Evolutionary conservation across 2,113 vertebrate species (phyloP).

Genomic region (Zapornia atra): DNA sequence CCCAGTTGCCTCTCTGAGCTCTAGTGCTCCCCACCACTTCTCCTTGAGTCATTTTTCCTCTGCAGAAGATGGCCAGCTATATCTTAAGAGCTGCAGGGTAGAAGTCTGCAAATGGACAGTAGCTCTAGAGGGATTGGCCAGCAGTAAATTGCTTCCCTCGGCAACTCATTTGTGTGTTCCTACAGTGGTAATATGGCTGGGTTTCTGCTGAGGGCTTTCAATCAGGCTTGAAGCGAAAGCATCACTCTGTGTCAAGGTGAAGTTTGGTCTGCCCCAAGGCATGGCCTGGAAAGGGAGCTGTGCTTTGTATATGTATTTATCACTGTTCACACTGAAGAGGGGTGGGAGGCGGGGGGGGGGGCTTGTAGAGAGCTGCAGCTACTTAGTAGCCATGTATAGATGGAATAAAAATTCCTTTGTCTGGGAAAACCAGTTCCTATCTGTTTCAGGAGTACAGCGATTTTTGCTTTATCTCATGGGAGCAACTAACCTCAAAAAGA

Average conservation of each 20-base stretch:
- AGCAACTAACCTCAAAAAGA: background rate
- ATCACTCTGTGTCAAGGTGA: constrained; percentile 20
- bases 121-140: background rate
- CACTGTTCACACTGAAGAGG: background rate
- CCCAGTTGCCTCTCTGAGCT: background rate
- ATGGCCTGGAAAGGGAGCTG: background rate
- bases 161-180: constrained; percentile 47
- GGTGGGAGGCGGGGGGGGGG: background rate
- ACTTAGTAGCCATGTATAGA: background rate
- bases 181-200: background rate
- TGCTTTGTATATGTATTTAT: background rate
- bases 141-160: constrained; percentile 46
- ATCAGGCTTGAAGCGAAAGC: background rate
- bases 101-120: background rate
- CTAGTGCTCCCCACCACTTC: background rate
- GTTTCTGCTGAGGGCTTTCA: constrained; percentile 34
- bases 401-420: background rate
- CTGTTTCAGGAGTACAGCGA: background rate
- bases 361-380: background rate
- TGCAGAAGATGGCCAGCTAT: background rate
- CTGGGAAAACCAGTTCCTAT: background rate
- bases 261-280: background rate
- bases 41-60: background rate
- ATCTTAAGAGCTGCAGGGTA: background rate
- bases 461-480: background rate